phyloP scores from a whole-genome alignment of 2,888 invertebrate species.

The Strigamia crassipes region DNA sequence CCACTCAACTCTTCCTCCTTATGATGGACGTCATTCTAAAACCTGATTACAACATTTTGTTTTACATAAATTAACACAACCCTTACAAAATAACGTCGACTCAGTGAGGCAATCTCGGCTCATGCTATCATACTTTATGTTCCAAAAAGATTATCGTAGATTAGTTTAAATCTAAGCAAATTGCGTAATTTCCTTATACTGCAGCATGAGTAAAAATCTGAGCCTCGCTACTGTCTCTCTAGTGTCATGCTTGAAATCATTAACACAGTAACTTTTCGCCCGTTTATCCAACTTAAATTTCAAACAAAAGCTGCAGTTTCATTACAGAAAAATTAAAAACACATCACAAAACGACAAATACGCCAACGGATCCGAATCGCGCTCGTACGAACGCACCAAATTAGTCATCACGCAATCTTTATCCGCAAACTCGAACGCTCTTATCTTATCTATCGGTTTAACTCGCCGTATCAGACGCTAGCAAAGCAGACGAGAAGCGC shows the following conservation, averaged over 20 bases:
- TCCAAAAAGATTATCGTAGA: neutral
- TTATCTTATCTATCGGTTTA: too few species aligned
- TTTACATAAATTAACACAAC: neutral
- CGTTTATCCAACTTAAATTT: neutral
- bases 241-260: neutral
- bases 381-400: too few species aligned
- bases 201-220: neutral
- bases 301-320: too few species aligned
- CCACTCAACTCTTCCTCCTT: neutral
- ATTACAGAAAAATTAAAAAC: too few species aligned
- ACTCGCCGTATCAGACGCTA: too few species aligned
- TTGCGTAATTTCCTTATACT: conserved; percentile 2
- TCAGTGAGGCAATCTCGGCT: neutral
- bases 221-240: neutral
- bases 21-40: neutral
- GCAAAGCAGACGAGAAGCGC: too few species aligned
- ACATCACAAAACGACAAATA: too few species aligned
- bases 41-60: conserved; percentile 10
- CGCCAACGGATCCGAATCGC: too few species aligned
- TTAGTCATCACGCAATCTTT: too few species aligned
- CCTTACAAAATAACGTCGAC: neutral
- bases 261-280: neutral
- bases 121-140: conserved; percentile 10
- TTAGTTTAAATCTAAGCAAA: conserved; percentile 6
- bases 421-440: too few species aligned